Evolutionary conservation across 2,797 vertebrate genomes (phyloP).

Genomic region (Kryptolebias ocellatus): DNA sequence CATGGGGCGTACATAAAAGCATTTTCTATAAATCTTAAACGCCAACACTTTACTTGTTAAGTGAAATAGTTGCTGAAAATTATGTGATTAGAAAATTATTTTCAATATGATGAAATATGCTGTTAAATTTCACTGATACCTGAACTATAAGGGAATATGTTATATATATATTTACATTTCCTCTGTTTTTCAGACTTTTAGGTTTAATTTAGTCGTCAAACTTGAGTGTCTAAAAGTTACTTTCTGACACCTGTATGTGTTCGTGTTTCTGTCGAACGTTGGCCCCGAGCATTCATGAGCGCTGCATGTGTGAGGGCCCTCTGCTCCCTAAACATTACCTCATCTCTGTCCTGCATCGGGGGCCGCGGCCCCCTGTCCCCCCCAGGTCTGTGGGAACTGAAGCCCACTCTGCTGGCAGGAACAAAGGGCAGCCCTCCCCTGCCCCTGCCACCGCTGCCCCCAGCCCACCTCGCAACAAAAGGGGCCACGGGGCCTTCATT

Average conservation of each 20-base stretch:
- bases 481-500: constrained; percentile 86
- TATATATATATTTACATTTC: no score
- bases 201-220: no score
- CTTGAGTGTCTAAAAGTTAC: not conserved
- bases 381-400: constrained; percentile 87
- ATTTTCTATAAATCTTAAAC: no score
- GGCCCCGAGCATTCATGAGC: constrained; percentile 1
- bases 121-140: no score
- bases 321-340: constrained; percentile 82
- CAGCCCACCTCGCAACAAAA: constrained; percentile 85
- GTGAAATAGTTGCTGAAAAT: no score
- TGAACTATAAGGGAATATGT: no score
- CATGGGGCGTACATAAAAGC: no score
- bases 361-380: constrained; percentile 26
- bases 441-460: constrained; percentile 71
- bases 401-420: constrained; percentile 85
- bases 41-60: no score
- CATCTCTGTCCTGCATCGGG: constrained; percentile 66
- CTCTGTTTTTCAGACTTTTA: no score
- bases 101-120: no score
- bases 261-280: constrained; percentile 17
- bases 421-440: constrained; percentile 87
- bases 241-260: constrained; percentile 30
- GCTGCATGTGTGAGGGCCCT: constrained; percentile 51
- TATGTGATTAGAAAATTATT: no score